phyloP scores from a whole-genome alignment of 1,140 invertebrate genomes.

The Antheraea pernyi region DNA sequence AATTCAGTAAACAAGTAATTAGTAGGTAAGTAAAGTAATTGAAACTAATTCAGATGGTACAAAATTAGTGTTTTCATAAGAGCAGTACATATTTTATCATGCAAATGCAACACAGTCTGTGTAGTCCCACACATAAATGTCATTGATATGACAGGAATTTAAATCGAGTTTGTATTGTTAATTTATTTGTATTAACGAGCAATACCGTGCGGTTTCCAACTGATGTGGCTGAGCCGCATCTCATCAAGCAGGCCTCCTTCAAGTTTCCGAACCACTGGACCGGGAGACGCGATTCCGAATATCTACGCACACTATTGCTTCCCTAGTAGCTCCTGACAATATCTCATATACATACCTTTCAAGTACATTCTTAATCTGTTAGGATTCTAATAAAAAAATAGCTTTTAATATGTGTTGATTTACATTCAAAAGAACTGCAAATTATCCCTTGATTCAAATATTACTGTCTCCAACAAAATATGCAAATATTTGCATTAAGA shows the following conservation, averaged over 20 bases:
- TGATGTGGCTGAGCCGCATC: neutral
- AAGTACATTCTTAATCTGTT: neutral
- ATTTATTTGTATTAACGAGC: neutral
- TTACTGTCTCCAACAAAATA: too few relatives aligned
- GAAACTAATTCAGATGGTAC: too few relatives aligned
- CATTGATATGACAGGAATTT: neutral
- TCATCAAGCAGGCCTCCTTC: neutral
- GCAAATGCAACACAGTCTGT: too few relatives aligned
- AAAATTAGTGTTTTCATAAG: too few relatives aligned
- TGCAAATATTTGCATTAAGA: too few relatives aligned
- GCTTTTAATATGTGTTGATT: neutral
- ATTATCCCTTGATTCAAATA: too few relatives aligned
- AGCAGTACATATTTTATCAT: too few relatives aligned
- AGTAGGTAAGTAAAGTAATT: too few relatives aligned
- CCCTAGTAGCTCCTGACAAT: neutral
- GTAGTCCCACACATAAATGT: neutral
- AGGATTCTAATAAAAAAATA: neutral
- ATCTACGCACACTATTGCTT: neutral
- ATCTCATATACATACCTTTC: neutral
- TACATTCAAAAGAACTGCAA: too few relatives aligned
- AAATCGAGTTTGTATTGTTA: neutral
- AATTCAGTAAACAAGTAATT: too few relatives aligned
- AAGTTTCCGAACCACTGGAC: neutral
- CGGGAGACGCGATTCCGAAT: too few relatives aligned
- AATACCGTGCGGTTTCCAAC: neutral